Conservation (phyloP, 2,113 vertebrate species). For the Myodes glareolus region DNA sequence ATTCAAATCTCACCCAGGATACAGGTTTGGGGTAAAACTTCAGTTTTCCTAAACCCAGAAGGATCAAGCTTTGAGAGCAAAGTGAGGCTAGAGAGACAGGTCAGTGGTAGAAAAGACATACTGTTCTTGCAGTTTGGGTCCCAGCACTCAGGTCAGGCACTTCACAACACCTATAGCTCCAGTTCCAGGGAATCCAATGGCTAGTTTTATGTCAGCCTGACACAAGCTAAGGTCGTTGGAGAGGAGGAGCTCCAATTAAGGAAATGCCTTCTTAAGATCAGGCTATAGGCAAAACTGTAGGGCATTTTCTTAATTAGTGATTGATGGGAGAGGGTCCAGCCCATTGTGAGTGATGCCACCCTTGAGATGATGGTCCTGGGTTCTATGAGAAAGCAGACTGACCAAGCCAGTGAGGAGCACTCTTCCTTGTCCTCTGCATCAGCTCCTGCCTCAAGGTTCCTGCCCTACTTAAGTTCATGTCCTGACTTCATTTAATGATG, state of each 20-base stretch:
- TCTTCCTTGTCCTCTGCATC: neutral
- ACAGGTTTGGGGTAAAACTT: neutral
- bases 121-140: neutral
- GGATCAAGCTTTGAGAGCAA: neutral
- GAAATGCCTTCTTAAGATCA: neutral
- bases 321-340: neutral
- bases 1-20: conserved; percentile 5
- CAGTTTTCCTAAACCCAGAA: neutral
- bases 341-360: neutral
- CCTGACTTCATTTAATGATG: neutral
- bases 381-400: neutral
- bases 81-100: neutral
- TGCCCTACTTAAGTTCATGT: neutral
- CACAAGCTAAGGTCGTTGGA: neutral
- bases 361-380: neutral
- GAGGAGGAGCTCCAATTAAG: neutral
- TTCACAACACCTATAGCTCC: neutral
- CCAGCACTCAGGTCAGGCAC: neutral
- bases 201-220: neutral
- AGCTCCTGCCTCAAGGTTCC: neutral
- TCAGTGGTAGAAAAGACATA: neutral
- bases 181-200: neutral
- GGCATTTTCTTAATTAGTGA: neutral
- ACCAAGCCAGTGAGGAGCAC: neutral
- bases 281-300: neutral